Conservation (phyloP, 2,113 vertebrate species). For the Brachyhypopomus occidentalis region DNA sequence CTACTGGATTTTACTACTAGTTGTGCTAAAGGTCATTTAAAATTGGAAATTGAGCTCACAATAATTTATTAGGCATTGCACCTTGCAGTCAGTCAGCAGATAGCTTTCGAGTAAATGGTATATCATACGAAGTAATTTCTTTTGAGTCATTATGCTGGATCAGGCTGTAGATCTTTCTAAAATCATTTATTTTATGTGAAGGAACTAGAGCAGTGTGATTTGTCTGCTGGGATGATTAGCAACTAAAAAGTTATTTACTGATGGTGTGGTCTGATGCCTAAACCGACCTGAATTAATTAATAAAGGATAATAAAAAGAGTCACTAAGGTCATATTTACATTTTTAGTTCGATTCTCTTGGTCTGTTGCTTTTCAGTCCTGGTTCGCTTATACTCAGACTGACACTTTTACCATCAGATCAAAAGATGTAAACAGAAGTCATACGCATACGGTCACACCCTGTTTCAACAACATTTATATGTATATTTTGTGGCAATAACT, state of each 20-base stretch:
- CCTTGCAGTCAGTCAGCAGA: background rate
- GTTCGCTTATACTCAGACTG: too few relatives aligned
- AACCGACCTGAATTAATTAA: background rate
- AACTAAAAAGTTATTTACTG: slow-evolving; percentile 7
- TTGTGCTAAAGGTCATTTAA: slow-evolving; percentile 19
- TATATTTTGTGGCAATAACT: too few relatives aligned
- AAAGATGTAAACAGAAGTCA: too few relatives aligned
- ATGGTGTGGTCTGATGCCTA: background rate
- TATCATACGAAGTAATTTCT: background rate
- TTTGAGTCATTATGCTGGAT: background rate
- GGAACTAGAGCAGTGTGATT: background rate
- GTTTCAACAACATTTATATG: too few relatives aligned
- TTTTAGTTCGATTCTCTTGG: too few relatives aligned
- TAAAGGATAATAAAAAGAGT: background rate
- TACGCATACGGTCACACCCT: too few relatives aligned
- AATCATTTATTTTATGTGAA: background rate
- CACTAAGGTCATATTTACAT: background rate
- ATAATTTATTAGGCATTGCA: background rate
- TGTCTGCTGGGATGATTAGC: background rate
- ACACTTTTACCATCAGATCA: too few relatives aligned
- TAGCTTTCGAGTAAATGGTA: background rate
- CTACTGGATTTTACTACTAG: slow-evolving; percentile 22
- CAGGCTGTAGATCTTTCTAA: background rate
- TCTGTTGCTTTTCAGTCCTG: too few relatives aligned
- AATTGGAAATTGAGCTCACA: background rate